Conservation (phyloP, 2,113 vertebrate species). For the Oryzias celebensis region DNA sequence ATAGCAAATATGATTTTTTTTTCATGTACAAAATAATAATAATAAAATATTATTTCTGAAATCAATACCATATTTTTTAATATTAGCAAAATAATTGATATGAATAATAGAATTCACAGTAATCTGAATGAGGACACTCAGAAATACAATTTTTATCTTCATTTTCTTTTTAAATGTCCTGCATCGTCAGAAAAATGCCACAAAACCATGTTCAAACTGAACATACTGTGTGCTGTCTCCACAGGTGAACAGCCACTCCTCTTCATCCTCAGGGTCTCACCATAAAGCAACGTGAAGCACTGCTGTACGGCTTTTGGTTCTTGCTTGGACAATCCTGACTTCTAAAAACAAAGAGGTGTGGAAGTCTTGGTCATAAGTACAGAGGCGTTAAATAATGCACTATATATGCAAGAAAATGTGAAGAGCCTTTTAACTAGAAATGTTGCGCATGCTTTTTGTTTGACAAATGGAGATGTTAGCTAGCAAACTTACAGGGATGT, state of each 20-base stretch:
- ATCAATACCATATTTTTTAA: too few relatives aligned
- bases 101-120: too few relatives aligned
- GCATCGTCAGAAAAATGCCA: too few relatives aligned
- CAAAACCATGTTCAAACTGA: too few relatives aligned
- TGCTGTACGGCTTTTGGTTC: conserved; percentile 6
- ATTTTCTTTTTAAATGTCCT: too few relatives aligned
- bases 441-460: conserved; percentile 39
- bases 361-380: conserved; percentile 35
- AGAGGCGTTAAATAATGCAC: conserved; percentile 37
- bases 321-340: conserved; percentile 13
- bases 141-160: too few relatives aligned
- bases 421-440: conserved; percentile 39
- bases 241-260: conserved; percentile 82
- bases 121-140: too few relatives aligned
- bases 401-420: conserved; percentile 43
- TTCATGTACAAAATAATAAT: too few relatives aligned
- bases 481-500: conserved; percentile 14
- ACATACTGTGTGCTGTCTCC: neutral
- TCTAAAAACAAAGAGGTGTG: conserved; percentile 38
- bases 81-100: too few relatives aligned
- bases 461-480: conserved; percentile 31
- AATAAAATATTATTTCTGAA: too few relatives aligned
- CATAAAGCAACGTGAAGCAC: conserved; percentile 86
- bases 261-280: conserved; percentile 84
- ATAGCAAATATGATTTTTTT: too few relatives aligned